Base-by-base conservation (phyloP, 2,888 invertebrate genomes). In the Tipula unca region DNA sequence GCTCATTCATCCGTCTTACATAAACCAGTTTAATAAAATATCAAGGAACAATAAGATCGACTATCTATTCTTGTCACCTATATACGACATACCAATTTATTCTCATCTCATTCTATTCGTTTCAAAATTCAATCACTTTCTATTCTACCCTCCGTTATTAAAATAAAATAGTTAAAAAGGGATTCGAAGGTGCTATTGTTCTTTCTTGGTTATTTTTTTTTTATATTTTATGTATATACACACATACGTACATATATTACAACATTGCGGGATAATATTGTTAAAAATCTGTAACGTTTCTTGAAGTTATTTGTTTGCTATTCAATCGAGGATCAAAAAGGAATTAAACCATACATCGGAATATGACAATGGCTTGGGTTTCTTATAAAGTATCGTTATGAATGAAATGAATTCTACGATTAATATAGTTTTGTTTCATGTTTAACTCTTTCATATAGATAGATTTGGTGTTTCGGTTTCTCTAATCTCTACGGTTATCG, bases 11-110 rank as follows among this genome's bases (percentile, higher is more conserved):
- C 69, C 69, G 69, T 25, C 25, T 25, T 69, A 69, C 25, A 69
- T 10, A 69, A 25, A 69, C 69, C 69, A 25, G 69, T 69, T 69
- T 69, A 69, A 25, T 13, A 69, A 69, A 69, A 69, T 25, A 69
- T 20, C 20, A n/a, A n/a, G 20, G 25, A 69, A 69, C 25, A 69
- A 20, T 69, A 69, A 13, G 69, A 69, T 69, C 69, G 69, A 69
- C 69, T 69, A 69, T 69, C 69, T 69, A 13, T 69, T 69, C 69
- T 69, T 69, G 69, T 69, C 69, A 69, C 69, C 69, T 69, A 69
- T n/a, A n/a, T 25, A 69, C 69, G 25, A 69, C 69, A 69, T 69
- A 69, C 20, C 69, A 69, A 69, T 25, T 69, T 69, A 69, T 20
- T 69, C 25, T 69, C 69, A 69, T 69, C 69, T 69, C 69, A 25